These are phyloP conservation scores for Drosophila kikkawai DNA, from an alignment of 1,140 invertebrate species.

Conservation along the genomic window DNA sequence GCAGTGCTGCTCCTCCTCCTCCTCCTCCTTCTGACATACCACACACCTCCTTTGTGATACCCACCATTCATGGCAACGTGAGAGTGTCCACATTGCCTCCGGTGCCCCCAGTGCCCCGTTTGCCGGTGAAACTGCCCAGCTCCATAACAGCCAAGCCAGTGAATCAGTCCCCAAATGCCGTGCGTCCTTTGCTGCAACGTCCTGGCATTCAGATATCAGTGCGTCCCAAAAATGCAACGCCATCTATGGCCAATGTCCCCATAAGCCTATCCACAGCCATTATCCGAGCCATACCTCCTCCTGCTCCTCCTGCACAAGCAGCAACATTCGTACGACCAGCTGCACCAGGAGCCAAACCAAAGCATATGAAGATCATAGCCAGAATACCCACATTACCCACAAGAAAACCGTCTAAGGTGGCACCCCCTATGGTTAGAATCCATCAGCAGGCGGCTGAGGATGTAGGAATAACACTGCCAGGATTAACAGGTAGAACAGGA, in stretches of 20 bases:
- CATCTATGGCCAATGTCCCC: neutral
- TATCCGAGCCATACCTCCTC: neutral
- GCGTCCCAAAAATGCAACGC: too few species aligned
- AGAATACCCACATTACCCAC: neutral
- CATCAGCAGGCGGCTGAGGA: neutral
- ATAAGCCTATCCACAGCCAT: neutral
- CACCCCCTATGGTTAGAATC: neutral
- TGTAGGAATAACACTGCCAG: neutral
- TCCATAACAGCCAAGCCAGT: neutral
- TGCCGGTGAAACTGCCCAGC: too few species aligned
- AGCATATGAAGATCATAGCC: too few species aligned
- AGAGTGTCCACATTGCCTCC: neutral
- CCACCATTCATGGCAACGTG: conserved; percentile 22
- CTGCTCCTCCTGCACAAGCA: neutral
- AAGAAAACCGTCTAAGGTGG: neutral
- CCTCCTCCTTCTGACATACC: too few species aligned
- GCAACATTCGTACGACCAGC: neutral
- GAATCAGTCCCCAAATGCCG: neutral
- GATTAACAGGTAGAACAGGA: neutral
- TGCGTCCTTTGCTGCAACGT: neutral
- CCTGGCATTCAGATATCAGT: conserved; percentile 1
- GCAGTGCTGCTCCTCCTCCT: too few species aligned
- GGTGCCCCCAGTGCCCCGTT: neutral
- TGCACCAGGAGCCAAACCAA: neutral
- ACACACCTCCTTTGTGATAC: conserved; percentile 17